Evolutionary conservation across 1,140 invertebrate species (phyloP), one percentile per base, ranked within the genome.

Genomic region (Pristionchus pacificus): DNA sequence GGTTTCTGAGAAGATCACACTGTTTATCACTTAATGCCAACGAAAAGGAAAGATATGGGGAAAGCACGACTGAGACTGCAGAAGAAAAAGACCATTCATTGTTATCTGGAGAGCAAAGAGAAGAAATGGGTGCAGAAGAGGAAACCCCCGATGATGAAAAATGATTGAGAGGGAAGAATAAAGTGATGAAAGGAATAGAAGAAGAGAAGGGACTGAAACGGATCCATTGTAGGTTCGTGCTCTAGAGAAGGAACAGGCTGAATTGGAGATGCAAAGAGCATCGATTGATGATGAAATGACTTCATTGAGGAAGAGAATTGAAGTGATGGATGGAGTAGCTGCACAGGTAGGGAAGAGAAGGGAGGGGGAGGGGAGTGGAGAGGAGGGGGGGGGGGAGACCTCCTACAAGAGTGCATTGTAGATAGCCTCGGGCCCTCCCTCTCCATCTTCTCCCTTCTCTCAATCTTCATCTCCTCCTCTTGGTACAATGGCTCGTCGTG

Each of bases 301-400:
- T 65, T 74, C 82, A 10, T 58, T 82, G 25, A 72, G 68, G 28
- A 80, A 80, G 27, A 59, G 81, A 24, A 76, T 79, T 24, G 82
- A 84, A 31, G 77, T 83, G 15, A 65, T 82, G 14, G 80, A 82
- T 71, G 80, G 80, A 27, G 79, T 82, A 2, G 80, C 80, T 14
- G 74, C 65, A 27, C 80, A 80, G 64, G 79, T 79, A 33, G n/a
- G 76, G 24, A 59, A 61, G 13, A 49, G 67, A 69, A 31, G 25
- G 27, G 27, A 38, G 15, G 13, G 19, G 25, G 15, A 31, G 6
- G 3, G 24, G 55, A 66, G n/a, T 49, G 49, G 15, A 2, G 2
- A 19, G 30, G 28, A n/a, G n/a, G n/a, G n/a, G n/a, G n/a, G n/a
- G n/a, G n/a, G n/a, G n/a, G n/a, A n/a, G n/a, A n/a, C n/a, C n/a